Base-by-base conservation (phyloP, 2,113 vertebrate species). In the Thymallus thymallus region DNA sequence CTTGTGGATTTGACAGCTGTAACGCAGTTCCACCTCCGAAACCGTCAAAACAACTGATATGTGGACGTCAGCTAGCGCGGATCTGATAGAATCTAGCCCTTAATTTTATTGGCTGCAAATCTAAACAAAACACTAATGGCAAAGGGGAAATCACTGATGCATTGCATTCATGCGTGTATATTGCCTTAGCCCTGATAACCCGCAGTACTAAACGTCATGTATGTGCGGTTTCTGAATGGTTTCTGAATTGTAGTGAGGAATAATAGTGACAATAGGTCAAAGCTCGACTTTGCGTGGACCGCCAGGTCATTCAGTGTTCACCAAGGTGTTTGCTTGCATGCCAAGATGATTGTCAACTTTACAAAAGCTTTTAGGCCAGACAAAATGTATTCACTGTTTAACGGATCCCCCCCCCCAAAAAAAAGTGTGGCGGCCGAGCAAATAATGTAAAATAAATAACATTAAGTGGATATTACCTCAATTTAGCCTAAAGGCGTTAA, bases 41-140 rank as follows among this genome's bases (percentile, higher is more conserved):
- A 3, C 35, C 0, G 2, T 41, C 35, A 41, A 41, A 41, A 10
- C 35, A 41, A 10, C 2, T 41, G 35, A 7, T 41, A 10, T 41
- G 9, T 9, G 9, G 35, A 3, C 2, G 35, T 10, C 2, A 2
- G 35, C 9, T 41, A 0, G 35, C 35, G 10, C 35, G 10, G 35
- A 41, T 41, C 35, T 41, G 35, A 77, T 23, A 69, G 56, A 76
- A 77, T 72, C 71, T 0, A 41, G 35, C 13, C 55, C 61, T 60
- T n/a, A 76, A 74, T 80, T 68, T 62, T 68, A 72, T 55, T 70
- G 69, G 77, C 26, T 68, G 45, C 61, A 72, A 81, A 84, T 80
- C 26, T 26, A 66, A 77, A 68, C 55, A 71, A 69, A 26, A 51
- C 30, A 46, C 9, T 12, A 51, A 51, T 18, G 48, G 62, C 12